These are phyloP conservation scores for Chirona hameri DNA, from an alignment of 2,888 invertebrate species.

Conservation along the genomic window DNA sequence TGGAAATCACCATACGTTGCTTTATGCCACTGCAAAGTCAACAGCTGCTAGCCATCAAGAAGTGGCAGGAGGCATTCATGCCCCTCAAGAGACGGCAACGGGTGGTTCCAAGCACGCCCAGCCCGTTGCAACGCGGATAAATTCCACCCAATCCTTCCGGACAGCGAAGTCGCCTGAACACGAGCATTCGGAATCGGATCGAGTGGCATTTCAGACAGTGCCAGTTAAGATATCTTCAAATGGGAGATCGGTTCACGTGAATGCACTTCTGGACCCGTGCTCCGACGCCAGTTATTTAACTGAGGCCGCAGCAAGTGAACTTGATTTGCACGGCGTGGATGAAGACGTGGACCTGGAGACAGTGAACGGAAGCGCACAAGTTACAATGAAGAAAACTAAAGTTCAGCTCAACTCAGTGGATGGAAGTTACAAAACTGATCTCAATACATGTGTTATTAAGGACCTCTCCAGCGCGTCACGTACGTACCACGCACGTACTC, in stretches of 20 bases:
- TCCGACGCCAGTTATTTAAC: not conserved
- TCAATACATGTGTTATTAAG: not conserved
- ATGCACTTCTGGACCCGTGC: not conserved
- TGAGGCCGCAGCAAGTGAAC: not conserved
- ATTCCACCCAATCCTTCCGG: not conserved
- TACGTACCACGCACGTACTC: too few species aligned
- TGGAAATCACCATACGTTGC: not conserved
- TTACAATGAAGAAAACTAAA: not conserved
- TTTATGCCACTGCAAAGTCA: not conserved
- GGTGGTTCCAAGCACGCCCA: not conserved
- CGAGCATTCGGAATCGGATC: not conserved
- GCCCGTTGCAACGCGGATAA: not conserved
- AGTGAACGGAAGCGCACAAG: not conserved
- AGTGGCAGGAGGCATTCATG: not conserved
- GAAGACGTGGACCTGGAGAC: not conserved
- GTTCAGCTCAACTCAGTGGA: not conserved
- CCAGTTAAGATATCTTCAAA: not conserved
- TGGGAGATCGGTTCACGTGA: not conserved
- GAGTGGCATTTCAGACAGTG: not conserved
- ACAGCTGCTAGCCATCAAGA: not conserved
- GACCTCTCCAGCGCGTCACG: not conserved
- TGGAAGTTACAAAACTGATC: not conserved
- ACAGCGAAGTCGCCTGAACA: not conserved
- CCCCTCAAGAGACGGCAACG: not conserved
- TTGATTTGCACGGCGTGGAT: not conserved